Percentiles rank a stretch among this genome's conserved stretches.
These are phyloP conservation scores for Malacoctenus gilli DNA, from an alignment of 2,797 vertebrate genomes.

Conservation along the genomic window DNA sequence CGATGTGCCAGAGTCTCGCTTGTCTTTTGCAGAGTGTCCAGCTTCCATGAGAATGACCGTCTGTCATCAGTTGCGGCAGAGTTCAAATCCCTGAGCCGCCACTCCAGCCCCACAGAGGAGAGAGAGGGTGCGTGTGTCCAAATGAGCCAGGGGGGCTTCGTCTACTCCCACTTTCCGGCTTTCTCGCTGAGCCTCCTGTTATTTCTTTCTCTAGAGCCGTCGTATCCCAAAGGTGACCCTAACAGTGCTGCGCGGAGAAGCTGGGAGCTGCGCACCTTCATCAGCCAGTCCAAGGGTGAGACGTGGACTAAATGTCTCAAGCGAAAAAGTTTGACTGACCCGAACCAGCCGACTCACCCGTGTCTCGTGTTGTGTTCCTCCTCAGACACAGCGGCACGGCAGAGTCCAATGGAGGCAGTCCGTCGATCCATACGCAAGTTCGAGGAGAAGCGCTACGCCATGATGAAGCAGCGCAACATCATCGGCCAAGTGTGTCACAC, in stretches of 20 bases:
- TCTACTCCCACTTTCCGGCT: too few relatives aligned
- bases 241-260: slow-evolving; percentile 85
- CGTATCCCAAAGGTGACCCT: slow-evolving; percentile 90
- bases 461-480: slow-evolving; percentile 96
- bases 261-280: slow-evolving; percentile 94
- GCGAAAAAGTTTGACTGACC: too few relatives aligned
- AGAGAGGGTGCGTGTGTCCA: slow-evolving; percentile 84
- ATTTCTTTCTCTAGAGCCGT: slow-evolving; percentile 83
- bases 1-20: slow-evolving; percentile 19
- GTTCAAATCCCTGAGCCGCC: slow-evolving; percentile 96
- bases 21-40: slow-evolving; percentile 85
- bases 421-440: slow-evolving; percentile 90
- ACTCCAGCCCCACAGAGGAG: slow-evolving; percentile 98
- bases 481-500: slow-evolving; percentile 98
- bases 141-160: background rate
- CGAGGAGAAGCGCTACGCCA: slow-evolving; percentile 89
- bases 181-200: background rate
- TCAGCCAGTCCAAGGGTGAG: slow-evolving; percentile 93
- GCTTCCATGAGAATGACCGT: slow-evolving; percentile 94
- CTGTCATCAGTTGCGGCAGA: slow-evolving; percentile 93
- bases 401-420: slow-evolving; percentile 92
- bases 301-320: background rate
- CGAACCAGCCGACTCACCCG: too few relatives aligned
- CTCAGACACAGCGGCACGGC: slow-evolving; percentile 87
- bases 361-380: too few relatives aligned